Conservation (phyloP, 2,888 invertebrate species). For the Erynnis tages region DNA sequence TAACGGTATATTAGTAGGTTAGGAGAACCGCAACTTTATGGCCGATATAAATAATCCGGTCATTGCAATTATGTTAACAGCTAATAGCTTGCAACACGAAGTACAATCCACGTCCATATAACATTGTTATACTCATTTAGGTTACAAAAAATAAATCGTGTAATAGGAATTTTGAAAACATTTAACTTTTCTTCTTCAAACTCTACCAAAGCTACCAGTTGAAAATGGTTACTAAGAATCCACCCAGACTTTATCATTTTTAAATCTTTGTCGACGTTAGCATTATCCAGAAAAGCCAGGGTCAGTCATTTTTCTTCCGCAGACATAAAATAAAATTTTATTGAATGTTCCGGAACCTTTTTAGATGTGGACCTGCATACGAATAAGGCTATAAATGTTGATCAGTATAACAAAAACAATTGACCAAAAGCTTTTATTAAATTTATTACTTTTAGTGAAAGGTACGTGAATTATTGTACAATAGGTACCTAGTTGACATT, state of each 20-base stretch:
- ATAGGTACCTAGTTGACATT: too few relatives aligned
- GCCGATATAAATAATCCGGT: slow-evolving; percentile 8
- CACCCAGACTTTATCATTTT: background rate
- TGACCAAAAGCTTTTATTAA: slow-evolving; percentile 61
- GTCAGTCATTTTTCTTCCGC: slow-evolving; percentile 51
- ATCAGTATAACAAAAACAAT: slow-evolving; percentile 70
- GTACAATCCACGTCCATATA: background rate
- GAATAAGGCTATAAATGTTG: slow-evolving; percentile 73
- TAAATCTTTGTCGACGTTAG: slow-evolving; percentile 15
- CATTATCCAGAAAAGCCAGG: slow-evolving; percentile 27
- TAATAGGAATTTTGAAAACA: too few relatives aligned
- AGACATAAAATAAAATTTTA: slow-evolving; percentile 68
- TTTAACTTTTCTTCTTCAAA: too few relatives aligned
- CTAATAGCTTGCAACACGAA: background rate
- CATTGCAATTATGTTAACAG: slow-evolving; percentile 6
- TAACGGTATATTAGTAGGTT: slow-evolving; percentile 18
- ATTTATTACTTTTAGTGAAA: slow-evolving; percentile 53
- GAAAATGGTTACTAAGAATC: too few relatives aligned
- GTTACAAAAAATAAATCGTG: too few relatives aligned
- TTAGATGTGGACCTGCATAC: slow-evolving; percentile 69
- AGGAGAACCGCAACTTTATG: slow-evolving; percentile 4
- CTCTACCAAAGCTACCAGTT: too few relatives aligned
- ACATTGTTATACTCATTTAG: too few relatives aligned
- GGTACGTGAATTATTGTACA: too few relatives aligned
- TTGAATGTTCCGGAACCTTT: slow-evolving; percentile 60